These are phyloP conservation scores for Alfaro cultratus DNA, from an alignment of 2,797 vertebrate species.

Conservation along the genomic window DNA sequence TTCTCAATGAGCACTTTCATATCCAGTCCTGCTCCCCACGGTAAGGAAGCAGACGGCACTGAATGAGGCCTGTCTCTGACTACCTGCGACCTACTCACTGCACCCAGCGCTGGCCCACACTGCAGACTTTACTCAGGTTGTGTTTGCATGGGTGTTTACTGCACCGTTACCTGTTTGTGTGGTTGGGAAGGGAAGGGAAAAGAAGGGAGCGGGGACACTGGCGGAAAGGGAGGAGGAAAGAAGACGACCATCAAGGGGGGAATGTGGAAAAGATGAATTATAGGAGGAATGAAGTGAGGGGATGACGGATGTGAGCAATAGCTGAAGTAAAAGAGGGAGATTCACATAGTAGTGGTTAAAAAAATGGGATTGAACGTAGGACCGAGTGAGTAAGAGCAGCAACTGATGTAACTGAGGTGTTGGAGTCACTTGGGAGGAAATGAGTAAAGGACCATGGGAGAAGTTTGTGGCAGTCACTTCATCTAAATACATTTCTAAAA, in stretches of 20 bases:
- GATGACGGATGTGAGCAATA: slow-evolving; percentile 48
- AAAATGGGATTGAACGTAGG: background rate
- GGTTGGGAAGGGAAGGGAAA: slow-evolving; percentile 15
- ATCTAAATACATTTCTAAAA: slow-evolving; percentile 3
- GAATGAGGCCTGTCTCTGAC: slow-evolving; percentile 66
- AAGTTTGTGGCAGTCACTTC: background rate
- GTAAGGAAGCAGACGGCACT: slow-evolving; percentile 58
- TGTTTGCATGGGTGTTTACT: slow-evolving; percentile 55
- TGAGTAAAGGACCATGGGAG: background rate
- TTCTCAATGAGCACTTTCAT: slow-evolving; percentile 76
- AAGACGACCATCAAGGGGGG: slow-evolving; percentile 6
- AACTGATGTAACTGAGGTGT: background rate
- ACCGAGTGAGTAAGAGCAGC: slow-evolving; percentile 10
- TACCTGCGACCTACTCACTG: slow-evolving; percentile 60
- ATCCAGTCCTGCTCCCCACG: slow-evolving; percentile 45
- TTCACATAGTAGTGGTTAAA: slow-evolving; percentile 1
- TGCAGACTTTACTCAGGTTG: slow-evolving; percentile 58
- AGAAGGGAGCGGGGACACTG: slow-evolving; percentile 9
- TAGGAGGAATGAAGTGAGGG: slow-evolving; percentile 45
- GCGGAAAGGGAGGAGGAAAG: background rate
- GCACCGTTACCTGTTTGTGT: slow-evolving; percentile 60
- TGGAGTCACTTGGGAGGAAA: slow-evolving; percentile 10
- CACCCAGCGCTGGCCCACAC: slow-evolving; percentile 27
- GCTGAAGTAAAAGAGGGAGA: slow-evolving; percentile 3
- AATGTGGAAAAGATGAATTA: slow-evolving; percentile 23